Conservation (phyloP, 2,888 invertebrate genomes). For the Taenaris catops region DNA sequence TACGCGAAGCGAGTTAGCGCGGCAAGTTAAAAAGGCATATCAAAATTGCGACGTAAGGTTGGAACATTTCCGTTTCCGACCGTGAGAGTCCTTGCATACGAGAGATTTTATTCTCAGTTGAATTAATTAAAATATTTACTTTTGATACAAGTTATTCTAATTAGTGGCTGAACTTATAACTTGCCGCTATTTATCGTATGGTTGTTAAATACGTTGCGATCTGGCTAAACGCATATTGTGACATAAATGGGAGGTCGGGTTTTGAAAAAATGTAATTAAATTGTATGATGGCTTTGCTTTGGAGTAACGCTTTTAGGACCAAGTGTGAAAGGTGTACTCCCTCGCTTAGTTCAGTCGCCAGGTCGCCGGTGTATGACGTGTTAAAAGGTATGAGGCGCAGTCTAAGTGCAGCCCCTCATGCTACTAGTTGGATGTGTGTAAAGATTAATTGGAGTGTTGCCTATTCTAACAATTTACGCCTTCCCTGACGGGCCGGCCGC, state of each 20-base stretch:
- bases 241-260: conserved; percentile 13
- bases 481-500: conserved; percentile 67
- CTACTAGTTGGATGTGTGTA: conserved; percentile 75
- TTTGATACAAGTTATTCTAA: conserved; percentile 30
- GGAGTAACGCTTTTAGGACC: conserved; percentile 25
- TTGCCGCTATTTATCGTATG: conserved; percentile 25
- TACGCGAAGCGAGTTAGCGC: conserved; percentile 50
- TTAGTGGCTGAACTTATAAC: conserved; percentile 30
- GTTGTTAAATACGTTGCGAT: conserved; percentile 27
- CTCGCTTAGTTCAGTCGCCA: conserved; percentile 23
- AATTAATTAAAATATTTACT: conserved; percentile 38
- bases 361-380: conserved; percentile 44
- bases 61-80: conserved; percentile 61
- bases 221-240: conserved; percentile 21
- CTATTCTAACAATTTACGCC: conserved; percentile 74
- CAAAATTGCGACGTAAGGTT: conserved; percentile 74
- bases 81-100: conserved; percentile 62
- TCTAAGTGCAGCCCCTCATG: conserved; percentile 66
- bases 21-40: conserved; percentile 71
- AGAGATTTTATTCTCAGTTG: conserved; percentile 63
- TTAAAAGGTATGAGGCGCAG: conserved; percentile 52
- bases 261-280: conserved; percentile 23
- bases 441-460: conserved; percentile 79
- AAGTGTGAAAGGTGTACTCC: conserved; percentile 18
- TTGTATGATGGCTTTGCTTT: conserved; percentile 22